Percentiles rank a stretch among this genome's conserved stretches.
These are phyloP conservation scores for Rapana venosa DNA, from an alignment of 2,888 invertebrate species.

Conservation along the genomic window DNA sequence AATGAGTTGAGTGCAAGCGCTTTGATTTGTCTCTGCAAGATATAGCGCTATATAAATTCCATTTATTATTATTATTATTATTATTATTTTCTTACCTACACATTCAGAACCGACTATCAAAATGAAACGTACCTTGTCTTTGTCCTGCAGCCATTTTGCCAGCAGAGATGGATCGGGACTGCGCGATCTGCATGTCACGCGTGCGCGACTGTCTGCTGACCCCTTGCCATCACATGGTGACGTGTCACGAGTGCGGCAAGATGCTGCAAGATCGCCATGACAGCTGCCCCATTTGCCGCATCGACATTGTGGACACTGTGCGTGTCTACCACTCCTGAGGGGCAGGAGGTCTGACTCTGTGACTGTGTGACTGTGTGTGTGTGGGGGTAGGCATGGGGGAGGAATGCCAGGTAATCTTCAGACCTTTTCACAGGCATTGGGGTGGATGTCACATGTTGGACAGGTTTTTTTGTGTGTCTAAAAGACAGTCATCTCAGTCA, in stretches of 20 bases:
- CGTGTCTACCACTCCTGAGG: slow-evolving; percentile 76
- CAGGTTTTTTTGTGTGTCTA: not conserved
- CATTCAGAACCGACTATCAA: too few relatives aligned
- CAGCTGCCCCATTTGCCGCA: slow-evolving; percentile 79
- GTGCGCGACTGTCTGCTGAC: slow-evolving; percentile 78
- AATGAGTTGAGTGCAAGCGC: too few relatives aligned
- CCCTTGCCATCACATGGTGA: slow-evolving; percentile 80
- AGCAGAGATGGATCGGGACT: slow-evolving; percentile 75
- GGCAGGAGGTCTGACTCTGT: not conserved
- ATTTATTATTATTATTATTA: too few relatives aligned
- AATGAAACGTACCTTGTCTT: not conserved
- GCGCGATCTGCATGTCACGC: slow-evolving; percentile 80
- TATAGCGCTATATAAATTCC: too few relatives aligned
- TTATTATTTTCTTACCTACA: too few relatives aligned
- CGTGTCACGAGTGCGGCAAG: slow-evolving; percentile 78
- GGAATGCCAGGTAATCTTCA: too few relatives aligned
- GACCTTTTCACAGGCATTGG: not conserved
- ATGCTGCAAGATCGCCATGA: slow-evolving; percentile 78
- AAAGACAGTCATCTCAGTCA: too few relatives aligned
- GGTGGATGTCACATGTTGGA: not conserved
- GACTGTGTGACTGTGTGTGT: too few relatives aligned
- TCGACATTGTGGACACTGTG: slow-evolving; percentile 78
- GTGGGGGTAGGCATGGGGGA: too few relatives aligned
- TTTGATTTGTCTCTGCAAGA: too few relatives aligned
- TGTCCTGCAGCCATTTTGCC: slow-evolving; percentile 47